Evolutionary conservation across 2,888 invertebrate genomes (phyloP).

Genomic region (Lordiphosa andalusiaca): DNA sequence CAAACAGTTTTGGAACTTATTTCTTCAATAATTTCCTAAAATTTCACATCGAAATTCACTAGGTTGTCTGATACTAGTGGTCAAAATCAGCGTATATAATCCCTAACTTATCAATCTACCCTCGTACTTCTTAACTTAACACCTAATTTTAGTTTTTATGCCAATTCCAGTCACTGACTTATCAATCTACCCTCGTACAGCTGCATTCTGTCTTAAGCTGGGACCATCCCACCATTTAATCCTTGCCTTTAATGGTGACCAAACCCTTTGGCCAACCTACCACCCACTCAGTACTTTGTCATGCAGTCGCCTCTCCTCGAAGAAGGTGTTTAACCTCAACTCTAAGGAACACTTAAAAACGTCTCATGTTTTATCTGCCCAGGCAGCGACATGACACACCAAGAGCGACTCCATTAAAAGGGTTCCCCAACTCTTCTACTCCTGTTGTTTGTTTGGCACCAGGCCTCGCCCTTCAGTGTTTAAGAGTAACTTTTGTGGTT

Average conservation of each 20-base stretch:
- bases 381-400: conserved; percentile 31
- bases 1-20: no score
- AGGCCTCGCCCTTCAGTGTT: conserved; percentile 12
- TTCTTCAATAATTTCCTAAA: no score
- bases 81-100: no score
- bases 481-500: conserved; percentile 45
- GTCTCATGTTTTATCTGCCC: conserved; percentile 47
- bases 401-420: conserved; percentile 10
- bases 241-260: background rate
- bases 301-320: conserved; percentile 11
- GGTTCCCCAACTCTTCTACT: conserved; percentile 11
- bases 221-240: no score
- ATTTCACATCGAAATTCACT: no score
- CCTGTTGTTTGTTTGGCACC: conserved; percentile 11
- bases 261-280: conserved; percentile 13
- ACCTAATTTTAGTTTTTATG: no score
- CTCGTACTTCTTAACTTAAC: no score
- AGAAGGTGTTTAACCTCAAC: conserved; percentile 58
- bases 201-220: no score
- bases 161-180: no score
- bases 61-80: no score
- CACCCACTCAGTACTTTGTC: conserved; percentile 19
- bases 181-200: no score
- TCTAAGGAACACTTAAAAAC: conserved; percentile 48
- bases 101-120: no score